Evolutionary conservation across 2,113 vertebrate species (phyloP).

Genomic region (Fulica atra): DNA sequence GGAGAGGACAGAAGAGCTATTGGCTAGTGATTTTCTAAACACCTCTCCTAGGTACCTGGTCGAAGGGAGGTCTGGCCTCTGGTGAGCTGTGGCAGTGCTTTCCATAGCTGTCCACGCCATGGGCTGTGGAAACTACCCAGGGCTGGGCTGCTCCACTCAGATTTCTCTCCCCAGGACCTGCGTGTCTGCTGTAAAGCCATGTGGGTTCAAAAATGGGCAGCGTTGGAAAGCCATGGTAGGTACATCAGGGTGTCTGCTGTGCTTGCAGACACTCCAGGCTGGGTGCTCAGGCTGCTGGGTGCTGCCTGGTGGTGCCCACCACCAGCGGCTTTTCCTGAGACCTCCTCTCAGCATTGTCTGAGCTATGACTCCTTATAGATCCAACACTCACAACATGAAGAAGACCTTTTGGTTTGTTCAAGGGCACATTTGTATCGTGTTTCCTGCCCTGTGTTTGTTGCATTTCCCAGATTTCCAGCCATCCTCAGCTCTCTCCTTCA

Average conservation of each 20-base stretch:
- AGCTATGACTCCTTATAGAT: not conserved
- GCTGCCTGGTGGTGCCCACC: not conserved
- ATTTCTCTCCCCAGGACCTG: not conserved
- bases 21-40: not conserved
- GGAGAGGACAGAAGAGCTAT: not conserved
- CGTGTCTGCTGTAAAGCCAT: not conserved
- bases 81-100: not conserved
- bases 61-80: not conserved
- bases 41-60: not conserved
- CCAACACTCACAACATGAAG: rapidly evolving
- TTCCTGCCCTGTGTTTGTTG: not conserved
- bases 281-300: not conserved
- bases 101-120: not conserved
- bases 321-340: not conserved
- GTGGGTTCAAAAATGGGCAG: not conserved
- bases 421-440: rapidly evolving
- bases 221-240: not conserved
- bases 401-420: not conserved
- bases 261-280: not conserved
- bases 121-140: not conserved
- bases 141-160: not conserved
- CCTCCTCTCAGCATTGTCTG: not conserved
- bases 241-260: not conserved
- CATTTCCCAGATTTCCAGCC: not conserved
- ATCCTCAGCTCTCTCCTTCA: not conserved